Evolutionary conservation across 2,888 invertebrate species (phyloP).

Genomic region (Eristalinus sepulchralis): DNA sequence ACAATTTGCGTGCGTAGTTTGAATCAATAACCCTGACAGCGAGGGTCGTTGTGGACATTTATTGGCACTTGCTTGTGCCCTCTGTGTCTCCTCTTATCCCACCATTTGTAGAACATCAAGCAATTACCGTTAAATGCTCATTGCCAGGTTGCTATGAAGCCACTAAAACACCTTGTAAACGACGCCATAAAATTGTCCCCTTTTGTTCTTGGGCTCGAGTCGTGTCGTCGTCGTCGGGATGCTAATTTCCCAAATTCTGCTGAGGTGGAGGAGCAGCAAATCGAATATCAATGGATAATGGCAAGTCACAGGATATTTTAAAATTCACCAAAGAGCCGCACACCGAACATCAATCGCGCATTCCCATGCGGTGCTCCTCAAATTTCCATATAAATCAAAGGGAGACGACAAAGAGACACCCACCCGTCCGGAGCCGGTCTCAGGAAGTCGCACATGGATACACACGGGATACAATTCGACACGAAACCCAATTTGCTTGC

Average conservation of each 20-base stretch:
- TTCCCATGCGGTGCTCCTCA: conserved; percentile 62
- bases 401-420: conserved; percentile 13
- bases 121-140: conserved; percentile 54
- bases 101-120: not conserved
- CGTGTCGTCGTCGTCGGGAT: conserved; percentile 6
- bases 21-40: conserved; percentile 49
- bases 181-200: conserved; percentile 36
- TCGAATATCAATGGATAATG: conserved; percentile 58
- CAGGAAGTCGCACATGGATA: conserved; percentile 28
- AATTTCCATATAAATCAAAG: conserved; percentile 71
- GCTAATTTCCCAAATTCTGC: conserved; percentile 43
- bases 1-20: conserved; percentile 55
- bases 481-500: conserved; percentile 56
- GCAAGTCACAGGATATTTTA: conserved; percentile 65
- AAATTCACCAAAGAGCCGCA: conserved; percentile 58
- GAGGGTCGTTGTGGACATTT: conserved; percentile 24
- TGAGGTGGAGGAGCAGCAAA: conserved; percentile 30
- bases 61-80: conserved; percentile 13
- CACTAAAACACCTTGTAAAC: conserved; percentile 65
- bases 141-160: conserved; percentile 39
- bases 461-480: conserved; percentile 47
- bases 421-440: conserved; percentile 2
- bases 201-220: not conserved
- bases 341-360: conserved; percentile 60
- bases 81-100: too few relatives aligned